Evolutionary conservation across 2,888 invertebrate species (phyloP).

Genomic region (Drosophila mettleri): DNA sequence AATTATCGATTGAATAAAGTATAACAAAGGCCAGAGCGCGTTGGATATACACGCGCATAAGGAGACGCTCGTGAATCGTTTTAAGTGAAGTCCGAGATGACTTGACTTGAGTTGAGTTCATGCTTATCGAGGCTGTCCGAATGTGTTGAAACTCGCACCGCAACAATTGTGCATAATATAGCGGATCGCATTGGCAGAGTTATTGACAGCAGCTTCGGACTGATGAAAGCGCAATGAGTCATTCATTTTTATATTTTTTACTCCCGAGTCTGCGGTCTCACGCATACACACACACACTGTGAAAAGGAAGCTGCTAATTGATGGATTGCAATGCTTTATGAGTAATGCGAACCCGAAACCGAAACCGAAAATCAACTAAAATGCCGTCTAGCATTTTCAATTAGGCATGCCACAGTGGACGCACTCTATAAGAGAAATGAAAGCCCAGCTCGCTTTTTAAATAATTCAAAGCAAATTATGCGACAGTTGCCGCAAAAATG

Average conservation of each 20-base stretch:
- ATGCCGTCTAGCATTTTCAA: slow-evolving; percentile 63
- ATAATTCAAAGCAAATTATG: slow-evolving; percentile 78
- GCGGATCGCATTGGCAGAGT: slow-evolving; percentile 65
- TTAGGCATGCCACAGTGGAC: slow-evolving; percentile 58
- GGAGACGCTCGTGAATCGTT: slow-evolving; percentile 21
- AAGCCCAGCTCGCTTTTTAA: slow-evolving; percentile 49
- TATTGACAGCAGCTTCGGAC: slow-evolving; percentile 66
- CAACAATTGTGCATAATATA: slow-evolving; percentile 53
- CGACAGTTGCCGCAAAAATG: slow-evolving; percentile 73
- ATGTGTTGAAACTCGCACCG: slow-evolving; percentile 46
- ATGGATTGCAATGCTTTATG: slow-evolving; percentile 67
- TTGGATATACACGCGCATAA: slow-evolving; percentile 3
- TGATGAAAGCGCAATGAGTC: slow-evolving; percentile 68
- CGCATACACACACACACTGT: not conserved
- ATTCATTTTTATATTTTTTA: slow-evolving; percentile 29
- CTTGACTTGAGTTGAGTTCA: slow-evolving; percentile 8
- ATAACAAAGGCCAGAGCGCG: slow-evolving; percentile 48
- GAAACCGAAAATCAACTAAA: slow-evolving; percentile 27
- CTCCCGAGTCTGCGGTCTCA: slow-evolving; percentile 35
- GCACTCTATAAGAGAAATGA: slow-evolving; percentile 18
- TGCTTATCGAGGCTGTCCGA: slow-evolving; percentile 49
- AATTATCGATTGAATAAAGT: slow-evolving; percentile 75
- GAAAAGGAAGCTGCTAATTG: slow-evolving; percentile 68
- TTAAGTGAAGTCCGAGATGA: slow-evolving; percentile 11
- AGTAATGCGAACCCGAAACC: slow-evolving; percentile 51